Conservation (phyloP, 2,797 vertebrate species). For the Alouatta caraya region DNA sequence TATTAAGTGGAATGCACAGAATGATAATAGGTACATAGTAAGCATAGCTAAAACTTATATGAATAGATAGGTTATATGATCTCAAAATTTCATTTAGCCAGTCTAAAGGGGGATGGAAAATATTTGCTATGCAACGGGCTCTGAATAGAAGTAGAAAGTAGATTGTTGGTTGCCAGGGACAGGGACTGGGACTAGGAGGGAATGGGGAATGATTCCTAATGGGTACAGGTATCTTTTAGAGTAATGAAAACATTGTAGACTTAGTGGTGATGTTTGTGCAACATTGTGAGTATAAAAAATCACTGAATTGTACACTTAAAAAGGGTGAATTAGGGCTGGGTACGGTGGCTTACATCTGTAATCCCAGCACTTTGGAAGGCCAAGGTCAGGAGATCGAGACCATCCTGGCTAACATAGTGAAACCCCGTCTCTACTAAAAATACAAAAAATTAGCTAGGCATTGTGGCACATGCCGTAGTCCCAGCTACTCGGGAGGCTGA, state of each 20-base stretch:
- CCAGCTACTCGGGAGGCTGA: too few relatives aligned
- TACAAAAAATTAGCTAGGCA: too few relatives aligned
- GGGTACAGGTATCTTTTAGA: neutral
- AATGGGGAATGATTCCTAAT: neutral
- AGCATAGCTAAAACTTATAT: neutral
- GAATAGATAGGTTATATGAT: neutral
- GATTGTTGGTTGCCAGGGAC: neutral
- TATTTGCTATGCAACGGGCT: neutral
- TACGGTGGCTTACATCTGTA: too few relatives aligned
- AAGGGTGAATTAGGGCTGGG: too few relatives aligned
- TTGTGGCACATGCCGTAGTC: too few relatives aligned
- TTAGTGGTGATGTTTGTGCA: neutral
- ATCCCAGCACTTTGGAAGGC: too few relatives aligned
- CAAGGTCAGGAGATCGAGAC: too few relatives aligned
- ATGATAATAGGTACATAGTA: neutral
- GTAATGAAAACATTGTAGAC: neutral
- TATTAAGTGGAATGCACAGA: neutral
- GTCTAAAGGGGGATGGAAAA: neutral
- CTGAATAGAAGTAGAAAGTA: neutral
- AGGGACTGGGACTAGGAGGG: neutral
- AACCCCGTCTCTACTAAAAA: too few relatives aligned
- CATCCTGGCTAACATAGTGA: too few relatives aligned
- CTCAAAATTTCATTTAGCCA: neutral
- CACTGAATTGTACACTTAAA: neutral
- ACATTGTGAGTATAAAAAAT: neutral